Percentiles rank a stretch among this genome's conserved stretches.
phyloP scores from a whole-genome alignment of 2,113 vertebrate species.

The Rhinoptilus africanus region DNA sequence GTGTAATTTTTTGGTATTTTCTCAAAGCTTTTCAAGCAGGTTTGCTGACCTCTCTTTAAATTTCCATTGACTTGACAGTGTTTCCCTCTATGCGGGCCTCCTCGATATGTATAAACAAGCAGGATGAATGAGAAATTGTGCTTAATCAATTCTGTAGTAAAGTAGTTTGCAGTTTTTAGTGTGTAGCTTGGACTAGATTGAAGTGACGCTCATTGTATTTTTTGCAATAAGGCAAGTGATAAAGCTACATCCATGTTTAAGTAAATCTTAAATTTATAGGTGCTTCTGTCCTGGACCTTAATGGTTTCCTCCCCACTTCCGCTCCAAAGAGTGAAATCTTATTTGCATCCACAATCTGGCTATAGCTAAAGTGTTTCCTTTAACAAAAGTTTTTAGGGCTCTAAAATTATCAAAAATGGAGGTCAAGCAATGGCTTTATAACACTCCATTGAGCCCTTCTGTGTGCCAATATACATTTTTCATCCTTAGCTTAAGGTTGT shows the following conservation, averaged over 20 bases:
- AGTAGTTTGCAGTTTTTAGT: background rate
- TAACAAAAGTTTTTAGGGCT: slow-evolving; percentile 31
- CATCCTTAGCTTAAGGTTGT: slow-evolving; percentile 67
- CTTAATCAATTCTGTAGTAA: background rate
- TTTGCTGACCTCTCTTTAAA: background rate
- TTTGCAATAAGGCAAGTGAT: background rate
- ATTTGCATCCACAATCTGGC: background rate
- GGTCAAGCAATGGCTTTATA: slow-evolving; percentile 42
- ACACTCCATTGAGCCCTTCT: slow-evolving; percentile 41
- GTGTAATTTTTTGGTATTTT: background rate
- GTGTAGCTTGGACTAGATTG: background rate
- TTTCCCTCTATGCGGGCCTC: background rate
- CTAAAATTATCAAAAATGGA: slow-evolving; percentile 54
- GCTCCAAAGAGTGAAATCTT: background rate
- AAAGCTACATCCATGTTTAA: background rate
- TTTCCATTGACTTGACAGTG: background rate
- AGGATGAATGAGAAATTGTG: background rate
- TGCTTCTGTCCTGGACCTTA: background rate
- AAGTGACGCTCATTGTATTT: background rate
- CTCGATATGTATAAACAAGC: background rate
- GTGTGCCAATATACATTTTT: slow-evolving; percentile 53
- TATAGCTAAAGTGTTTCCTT: background rate
- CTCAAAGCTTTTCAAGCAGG: background rate
- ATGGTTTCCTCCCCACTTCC: background rate
- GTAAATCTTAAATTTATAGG: background rate